Evolutionary conservation across 1,140 invertebrate genomes (phyloP), one percentile per base, ranked within the genome.

Genomic region (Oryctes rhinoceros): DNA sequence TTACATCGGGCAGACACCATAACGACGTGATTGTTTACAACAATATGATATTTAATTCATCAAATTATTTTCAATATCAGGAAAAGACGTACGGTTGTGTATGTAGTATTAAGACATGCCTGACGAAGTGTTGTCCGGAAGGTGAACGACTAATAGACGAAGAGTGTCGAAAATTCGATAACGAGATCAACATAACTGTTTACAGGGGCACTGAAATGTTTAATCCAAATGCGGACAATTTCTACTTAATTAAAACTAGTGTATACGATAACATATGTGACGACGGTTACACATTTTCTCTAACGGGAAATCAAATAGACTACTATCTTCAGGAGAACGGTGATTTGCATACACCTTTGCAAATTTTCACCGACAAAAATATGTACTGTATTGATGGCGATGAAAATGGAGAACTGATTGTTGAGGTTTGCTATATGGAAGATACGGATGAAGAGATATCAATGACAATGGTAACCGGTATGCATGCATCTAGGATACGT

Each of bases 261-360:
- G 24, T 30, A 30, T 30, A 1, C 2, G 11, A 4, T 13, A 18
- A 18, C 4, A 53, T 53, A 18, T 53, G 49, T 53, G 9, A 0
- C 5, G 49, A 53, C 1, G n/a, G 47, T 48, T 4, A 53, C 4
- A 4, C n/a, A 11, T 15, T 67, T 5, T 4, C 10, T 67, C 15
- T 24, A 67, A 35, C 7, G 13, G 2, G 6, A 18, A 35, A 67
- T 44, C 1, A 44, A 44, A 44, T 44, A 67, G 65, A 67, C 5
- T 67, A 67, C 18, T 67, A 67, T 18, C 20, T 67, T 35, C 20
- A 67, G 13, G 65, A 67, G 30, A 67, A 67, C 13, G 65, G 65
- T 7, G n/a, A 67, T 24, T 5, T 67, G 5, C 65, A 67, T 35
- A 67, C 65, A 65, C 1, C 11, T 7, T 67, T 24, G 5, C 13